Evolutionary conservation across 92 coral and sea anemone species (phyloP), one percentile per base, ranked within the genome.

Genomic region (Heteractis magnifica): DNA sequence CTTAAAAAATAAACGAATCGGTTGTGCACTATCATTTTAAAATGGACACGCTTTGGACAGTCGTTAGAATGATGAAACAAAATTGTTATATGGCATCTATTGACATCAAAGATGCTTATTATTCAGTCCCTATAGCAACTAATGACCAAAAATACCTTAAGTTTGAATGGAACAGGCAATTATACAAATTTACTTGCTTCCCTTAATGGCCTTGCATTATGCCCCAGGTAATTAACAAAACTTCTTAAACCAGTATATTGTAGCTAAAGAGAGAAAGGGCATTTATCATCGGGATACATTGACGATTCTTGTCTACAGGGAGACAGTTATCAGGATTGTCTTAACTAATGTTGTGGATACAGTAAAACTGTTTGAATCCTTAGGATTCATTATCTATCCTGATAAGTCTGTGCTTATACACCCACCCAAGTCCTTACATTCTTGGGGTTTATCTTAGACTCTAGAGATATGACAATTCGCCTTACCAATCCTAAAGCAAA

Each of bases 251-350:
- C 86, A 52, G 9, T 74, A 11, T 56, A 51, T 74, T 59, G 80
- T n/a, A 41, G n/a, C 58, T 51, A 73, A 6, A 59, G 6, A 34
- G 65, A 52, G 6, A 71, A 71, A 73, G 81, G 83, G 2, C 78
- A 74, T 60, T 18, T 76, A 10, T 49, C 71, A n/a, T 77, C 77
- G 52, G 86, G 78, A 14, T 74, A 82, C 48, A 75, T 75, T 15
- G 82, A 82, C 13, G 86, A 82, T 48, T 71, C 77, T 6, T 56
- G 12, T 48, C 18, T 82, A 55, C 56, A 49, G 8, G 82, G 60
- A 14, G 65, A 75, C 13, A 51, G 48, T 18, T n/a, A 71, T 13
- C 4, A 82, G 65, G 81, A 78, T 34, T 78, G 81, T 50, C 64
- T 50, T 14, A 26, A 23, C 62, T 49, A 52, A 52, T 26, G 81